Evolutionary conservation across 53 echinoderm and acorn worm species (phyloP).

Genomic region (Pentamera pediparva): DNA sequence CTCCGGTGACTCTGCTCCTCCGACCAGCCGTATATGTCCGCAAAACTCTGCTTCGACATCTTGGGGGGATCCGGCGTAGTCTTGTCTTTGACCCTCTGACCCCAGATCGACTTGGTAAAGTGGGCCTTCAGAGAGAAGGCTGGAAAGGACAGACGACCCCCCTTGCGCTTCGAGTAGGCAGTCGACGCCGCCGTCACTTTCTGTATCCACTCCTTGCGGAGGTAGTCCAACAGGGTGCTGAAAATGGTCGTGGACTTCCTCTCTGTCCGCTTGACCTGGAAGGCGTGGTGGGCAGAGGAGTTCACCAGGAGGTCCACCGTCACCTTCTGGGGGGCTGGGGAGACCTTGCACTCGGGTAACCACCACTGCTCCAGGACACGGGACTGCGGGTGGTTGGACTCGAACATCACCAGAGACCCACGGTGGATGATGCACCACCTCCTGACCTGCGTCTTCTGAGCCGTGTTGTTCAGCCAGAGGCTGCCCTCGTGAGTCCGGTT

Average conservation of each 20-base stretch:
- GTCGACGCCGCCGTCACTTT: not conserved
- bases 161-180: not conserved
- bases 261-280: not conserved
- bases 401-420: not conserved
- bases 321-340: not conserved
- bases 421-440: constrained; percentile 1
- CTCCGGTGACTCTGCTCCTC: constrained; percentile 11
- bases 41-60: constrained; percentile 4
- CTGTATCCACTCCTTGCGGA: constrained; percentile 7
- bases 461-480: not conserved
- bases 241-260: not conserved
- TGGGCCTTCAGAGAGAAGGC: not conserved
- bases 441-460: not conserved
- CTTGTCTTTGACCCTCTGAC: not conserved
- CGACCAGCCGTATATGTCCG: constrained; percentile 12
- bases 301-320: not conserved
- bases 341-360: not conserved
- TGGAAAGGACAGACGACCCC: not conserved
- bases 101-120: not conserved
- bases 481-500: too few species aligned
- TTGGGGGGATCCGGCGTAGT: not conserved
- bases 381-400: not conserved
- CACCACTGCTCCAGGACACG: not conserved
- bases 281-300: not conserved
- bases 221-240: not conserved